Conservation (phyloP, 2,888 invertebrate species). For the Sinhomidia bicolor region DNA sequence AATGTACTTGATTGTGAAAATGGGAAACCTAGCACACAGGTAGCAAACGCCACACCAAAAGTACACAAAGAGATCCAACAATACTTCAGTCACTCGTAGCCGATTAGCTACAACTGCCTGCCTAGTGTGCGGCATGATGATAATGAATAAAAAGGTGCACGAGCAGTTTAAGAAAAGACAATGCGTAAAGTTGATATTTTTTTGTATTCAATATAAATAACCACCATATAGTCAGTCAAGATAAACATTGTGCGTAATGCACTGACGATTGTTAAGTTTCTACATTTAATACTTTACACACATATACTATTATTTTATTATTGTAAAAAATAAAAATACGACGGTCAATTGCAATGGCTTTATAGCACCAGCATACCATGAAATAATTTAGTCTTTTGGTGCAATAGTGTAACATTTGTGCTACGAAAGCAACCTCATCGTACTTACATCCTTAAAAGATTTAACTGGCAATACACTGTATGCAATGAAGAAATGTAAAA, state of each 20-base stretch:
- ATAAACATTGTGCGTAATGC: neutral
- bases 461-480: neutral
- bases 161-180: neutral
- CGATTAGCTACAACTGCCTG: neutral
- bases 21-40: constrained; percentile 34
- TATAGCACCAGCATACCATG: constrained; percentile 19
- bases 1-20: constrained; percentile 38
- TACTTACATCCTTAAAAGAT: neutral
- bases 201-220: neutral
- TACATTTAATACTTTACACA: neutral
- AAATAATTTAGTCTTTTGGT: neutral
- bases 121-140: constrained; percentile 32
- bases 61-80: constrained; percentile 27
- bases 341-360: neutral
- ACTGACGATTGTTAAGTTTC: neutral
- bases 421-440: neutral
- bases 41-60: constrained; percentile 32
- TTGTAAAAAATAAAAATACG: too few relatives aligned
- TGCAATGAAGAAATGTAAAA: neutral
- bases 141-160: neutral
- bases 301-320: neutral
- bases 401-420: neutral
- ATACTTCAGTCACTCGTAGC: constrained; percentile 1
- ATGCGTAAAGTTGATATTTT: neutral
- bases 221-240: neutral